Evolutionary conservation across 1,140 invertebrate species (phyloP), one percentile per base, ranked within the genome.

Genomic region (Bombus breviceps): DNA sequence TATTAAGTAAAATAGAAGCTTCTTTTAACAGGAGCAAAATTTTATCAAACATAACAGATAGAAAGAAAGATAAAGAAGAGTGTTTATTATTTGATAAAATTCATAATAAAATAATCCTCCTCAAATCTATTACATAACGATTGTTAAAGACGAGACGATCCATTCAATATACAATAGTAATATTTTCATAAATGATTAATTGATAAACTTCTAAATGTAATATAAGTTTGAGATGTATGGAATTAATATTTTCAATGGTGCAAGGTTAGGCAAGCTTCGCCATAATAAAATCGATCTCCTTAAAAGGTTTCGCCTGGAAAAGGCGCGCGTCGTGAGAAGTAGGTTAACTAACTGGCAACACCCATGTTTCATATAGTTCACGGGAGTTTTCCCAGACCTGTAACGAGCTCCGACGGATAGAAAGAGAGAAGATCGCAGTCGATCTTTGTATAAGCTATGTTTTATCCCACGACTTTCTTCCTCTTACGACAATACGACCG

Each of bases 321-420:
- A 82, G 73, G 79, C n/a, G 73, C 79, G 73, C 69, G 83, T 66
- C 88, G 92, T 93, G 92, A 92, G 92, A 93, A 93, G 89, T 93
- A 86, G 92, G 92, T 93, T 92, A 93, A 88, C 89, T 89, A 91
- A 91, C 91, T 88, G 88, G 86, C 86, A 88, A 87, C 88, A 91
- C 87, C 74, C 88, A 82, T 91, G 81, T 85, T 81, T 90, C 88
- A 88, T 83, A 68, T 88, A 84, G 86, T 83, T 90, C 88, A 87
- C 88, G 86, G 75, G 89, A 90, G 71, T 87, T 90, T 88, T 91
- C 89, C 76, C 90, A 91, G 66, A 85, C 32, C 59, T 62, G 83
- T 74, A 83, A 84, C 72, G 43, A 81, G 25, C 66, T n/a, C 13
- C 79, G 81, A 39, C 71, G 66, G 28, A 57, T 79, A 84, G 53